Evolutionary conservation across 2,113 vertebrate genomes (phyloP), one percentile per base, ranked within the genome.

Genomic region (Dromas ardeola): DNA sequence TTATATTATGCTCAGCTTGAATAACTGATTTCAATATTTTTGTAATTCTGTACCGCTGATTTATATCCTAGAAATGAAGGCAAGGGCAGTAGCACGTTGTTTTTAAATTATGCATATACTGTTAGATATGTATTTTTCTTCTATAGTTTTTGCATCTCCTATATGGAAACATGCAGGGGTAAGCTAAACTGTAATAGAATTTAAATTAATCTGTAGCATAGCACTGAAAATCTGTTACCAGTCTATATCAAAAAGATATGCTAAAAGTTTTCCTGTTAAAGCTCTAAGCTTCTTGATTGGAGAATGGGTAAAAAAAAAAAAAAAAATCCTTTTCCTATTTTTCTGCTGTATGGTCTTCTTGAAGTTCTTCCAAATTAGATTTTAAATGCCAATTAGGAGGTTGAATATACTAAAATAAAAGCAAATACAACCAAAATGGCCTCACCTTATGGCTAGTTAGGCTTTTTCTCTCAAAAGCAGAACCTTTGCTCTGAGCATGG

Each of bases 321-420:
- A 7, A 96, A 95, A 97, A 97, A 93, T 89, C 81, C 85, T 98
- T 98, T 98, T 97, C 98, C 97, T 97, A 97, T 98, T 98, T 98
- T 98, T 93, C 95, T 74, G 63, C 97, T 98, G 98, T 99, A 98
- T 99, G 98, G 98, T 98, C 98, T 99, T 99, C 99, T 99, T 99
- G 99, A 99, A 99, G 99, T 99, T 99, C 98, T 98, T 99, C 99
- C 99, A 99, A 99, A 99, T 99, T 99, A 99, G 98, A 98, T 99
- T 99, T 99, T 99, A 99, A 99, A 99, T 99, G 99, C 99, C 99
- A 99, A 99, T 99, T 99, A 99, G 99, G 99, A 99, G 99, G 99
- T 99, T 99, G 99, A 99, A 99, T 99, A 99, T 99, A 99, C 98
- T 99, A 98, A 99, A 99, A 99, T 99, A 99, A 99, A 99, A 99